A percentile compares a stretch with the other conserved stretches of the same genome.
Evolutionary conservation across 2,888 invertebrate genomes (phyloP).

Genomic region (Lomographa bimaculata): DNA sequence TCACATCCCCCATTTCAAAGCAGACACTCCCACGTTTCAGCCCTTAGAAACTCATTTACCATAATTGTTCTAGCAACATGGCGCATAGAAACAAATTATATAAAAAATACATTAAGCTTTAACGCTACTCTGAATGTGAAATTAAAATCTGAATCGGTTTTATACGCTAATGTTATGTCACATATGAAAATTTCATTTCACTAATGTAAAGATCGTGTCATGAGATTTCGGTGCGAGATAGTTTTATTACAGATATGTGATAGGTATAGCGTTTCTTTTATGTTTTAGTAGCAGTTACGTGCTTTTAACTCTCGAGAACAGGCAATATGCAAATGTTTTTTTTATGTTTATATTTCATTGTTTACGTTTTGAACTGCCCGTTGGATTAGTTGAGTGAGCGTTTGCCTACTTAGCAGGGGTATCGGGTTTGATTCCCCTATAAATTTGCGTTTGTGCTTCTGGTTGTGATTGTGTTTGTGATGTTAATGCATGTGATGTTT

Average conservation of each 20-base stretch:
- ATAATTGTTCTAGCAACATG: conserved; percentile 33
- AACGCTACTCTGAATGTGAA: conserved; percentile 31
- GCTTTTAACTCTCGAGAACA: too few species aligned
- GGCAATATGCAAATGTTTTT: too few species aligned
- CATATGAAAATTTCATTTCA: conserved; percentile 46
- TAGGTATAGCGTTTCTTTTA: too few species aligned
- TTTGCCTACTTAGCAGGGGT: too few species aligned
- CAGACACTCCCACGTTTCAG: conserved; percentile 27
- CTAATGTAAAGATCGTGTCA: conserved; percentile 36
- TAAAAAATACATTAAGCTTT: conserved; percentile 39
- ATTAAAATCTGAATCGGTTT: conserved; percentile 43
- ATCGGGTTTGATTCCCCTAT: too few species aligned
- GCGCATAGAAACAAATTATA: conserved; percentile 36
- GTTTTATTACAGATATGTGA: conserved; percentile 16
- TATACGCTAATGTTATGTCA: conserved; percentile 36
- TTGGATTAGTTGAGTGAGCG: too few species aligned
- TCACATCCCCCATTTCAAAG: conserved; percentile 25
- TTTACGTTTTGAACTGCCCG: too few species aligned
- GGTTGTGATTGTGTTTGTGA: too few species aligned
- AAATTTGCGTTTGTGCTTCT: too few species aligned
- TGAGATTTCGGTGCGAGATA: conserved; percentile 20
- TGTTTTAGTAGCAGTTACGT: too few species aligned
- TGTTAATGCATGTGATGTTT: too few species aligned
- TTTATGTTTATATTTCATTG: too few species aligned
- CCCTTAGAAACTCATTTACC: conserved; percentile 23